A percentile compares a stretch with the other conserved stretches of the same genome.
Conservation (phyloP, 53 echinoderm and acorn worm species). For the Henricia sp. region DNA sequence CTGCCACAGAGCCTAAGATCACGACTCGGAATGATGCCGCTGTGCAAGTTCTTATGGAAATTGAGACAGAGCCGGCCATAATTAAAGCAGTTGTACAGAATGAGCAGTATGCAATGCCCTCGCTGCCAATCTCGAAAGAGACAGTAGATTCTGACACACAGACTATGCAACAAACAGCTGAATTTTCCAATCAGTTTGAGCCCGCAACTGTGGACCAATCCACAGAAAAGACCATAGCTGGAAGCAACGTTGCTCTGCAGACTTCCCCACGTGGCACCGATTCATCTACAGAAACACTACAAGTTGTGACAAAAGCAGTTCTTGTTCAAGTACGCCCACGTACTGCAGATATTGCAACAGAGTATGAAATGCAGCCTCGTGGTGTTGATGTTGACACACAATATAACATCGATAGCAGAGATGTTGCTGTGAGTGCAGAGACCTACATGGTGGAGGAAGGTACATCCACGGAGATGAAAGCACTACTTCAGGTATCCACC, state of each 20-base stretch:
- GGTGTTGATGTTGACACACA: constrained; percentile 22
- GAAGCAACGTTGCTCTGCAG: constrained; percentile 30
- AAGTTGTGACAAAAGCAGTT: constrained; percentile 5
- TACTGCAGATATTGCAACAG: constrained; percentile 47
- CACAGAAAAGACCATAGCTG: background rate
- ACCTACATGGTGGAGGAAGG: constrained; percentile 27
- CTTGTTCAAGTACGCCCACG: constrained; percentile 35
- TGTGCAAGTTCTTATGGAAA: constrained; percentile 13
- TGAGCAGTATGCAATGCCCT: constrained; percentile 37
- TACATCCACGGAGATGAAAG: constrained; percentile 12
- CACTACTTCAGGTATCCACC: constrained; percentile 6
- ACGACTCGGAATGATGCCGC: background rate
- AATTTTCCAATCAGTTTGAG: constrained; percentile 29
- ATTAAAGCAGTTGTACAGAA: constrained; percentile 31
- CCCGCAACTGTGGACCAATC: constrained; percentile 29
- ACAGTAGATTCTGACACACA: constrained; percentile 9
- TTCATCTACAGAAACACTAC: constrained; percentile 25
- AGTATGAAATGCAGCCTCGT: constrained; percentile 1
- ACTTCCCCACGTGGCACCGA: constrained; percentile 19
- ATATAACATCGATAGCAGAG: constrained; percentile 19
- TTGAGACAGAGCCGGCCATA: constrained; percentile 49
- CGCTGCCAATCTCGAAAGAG: constrained; percentile 13
- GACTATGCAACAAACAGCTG: constrained; percentile 29
- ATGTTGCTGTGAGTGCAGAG: constrained; percentile 36
- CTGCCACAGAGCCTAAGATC: background rate